phyloP scores from a whole-genome alignment of 2,797 vertebrate species.

The Enoplosus armatus region DNA sequence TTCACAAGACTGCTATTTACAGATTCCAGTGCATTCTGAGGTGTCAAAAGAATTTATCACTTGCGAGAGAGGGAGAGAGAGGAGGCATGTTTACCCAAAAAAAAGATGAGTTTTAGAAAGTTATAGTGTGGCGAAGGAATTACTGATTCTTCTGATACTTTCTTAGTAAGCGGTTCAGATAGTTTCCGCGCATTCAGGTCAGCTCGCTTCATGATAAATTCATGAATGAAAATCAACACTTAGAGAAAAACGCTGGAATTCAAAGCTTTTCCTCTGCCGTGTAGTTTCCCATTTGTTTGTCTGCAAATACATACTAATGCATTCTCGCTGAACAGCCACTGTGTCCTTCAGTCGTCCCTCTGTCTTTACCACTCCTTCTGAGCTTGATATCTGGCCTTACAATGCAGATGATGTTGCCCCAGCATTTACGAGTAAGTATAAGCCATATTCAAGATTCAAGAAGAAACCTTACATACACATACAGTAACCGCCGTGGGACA shows the following conservation, averaged over 20 bases:
- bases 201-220: constrained; percentile 63
- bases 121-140: constrained; percentile 10
- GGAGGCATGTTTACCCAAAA: constrained; percentile 38
- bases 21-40: constrained; percentile 28
- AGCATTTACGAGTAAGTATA: not conserved
- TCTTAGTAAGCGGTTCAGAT: constrained; percentile 27
- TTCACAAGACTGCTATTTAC: constrained; percentile 27
- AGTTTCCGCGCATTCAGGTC: constrained; percentile 50
- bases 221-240: constrained; percentile 65
- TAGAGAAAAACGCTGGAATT: constrained; percentile 34
- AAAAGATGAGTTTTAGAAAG: too few relatives aligned
- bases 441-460: not conserved
- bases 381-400: constrained; percentile 12
- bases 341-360: constrained; percentile 41
- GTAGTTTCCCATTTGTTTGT: constrained; percentile 12
- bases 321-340: not conserved
- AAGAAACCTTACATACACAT: not conserved
- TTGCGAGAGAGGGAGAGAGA: constrained; percentile 3
- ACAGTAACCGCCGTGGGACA: not conserved
- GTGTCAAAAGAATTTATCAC: constrained; percentile 48
- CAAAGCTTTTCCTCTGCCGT: constrained; percentile 25
- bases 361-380: not conserved
- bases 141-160: constrained; percentile 37
- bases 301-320: constrained; percentile 43
- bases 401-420: not conserved